Conservation (phyloP, 2,888 invertebrate species). For the Trichogramma evanescens region DNA sequence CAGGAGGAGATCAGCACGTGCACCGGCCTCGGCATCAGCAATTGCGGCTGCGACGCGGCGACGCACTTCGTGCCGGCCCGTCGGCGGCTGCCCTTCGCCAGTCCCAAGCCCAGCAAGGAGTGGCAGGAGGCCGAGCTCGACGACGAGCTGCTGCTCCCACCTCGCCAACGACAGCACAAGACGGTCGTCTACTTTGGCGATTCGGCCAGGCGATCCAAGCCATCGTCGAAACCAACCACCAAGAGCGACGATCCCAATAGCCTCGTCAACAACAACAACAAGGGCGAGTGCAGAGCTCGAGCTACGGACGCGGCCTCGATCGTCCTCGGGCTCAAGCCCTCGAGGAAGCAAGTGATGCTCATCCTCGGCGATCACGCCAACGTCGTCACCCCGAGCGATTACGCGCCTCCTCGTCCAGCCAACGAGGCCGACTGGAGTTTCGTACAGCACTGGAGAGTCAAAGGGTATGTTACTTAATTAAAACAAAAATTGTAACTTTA, state of each 20-base stretch:
- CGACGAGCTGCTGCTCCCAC: background rate
- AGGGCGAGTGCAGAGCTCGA: background rate
- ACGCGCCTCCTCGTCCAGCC: constrained; percentile 45
- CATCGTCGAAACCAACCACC: background rate
- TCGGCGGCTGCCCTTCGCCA: constrained; percentile 39
- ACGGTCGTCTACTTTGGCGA: constrained; percentile 71
- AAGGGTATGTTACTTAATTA: constrained; percentile 49
- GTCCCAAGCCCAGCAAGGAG: constrained; percentile 33
- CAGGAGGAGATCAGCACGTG: constrained; percentile 8
- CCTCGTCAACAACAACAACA: background rate
- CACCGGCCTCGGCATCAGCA: constrained; percentile 26
- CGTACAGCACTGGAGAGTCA: constrained; percentile 64
- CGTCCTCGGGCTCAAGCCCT: constrained; percentile 54
- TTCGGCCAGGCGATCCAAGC: constrained; percentile 45
- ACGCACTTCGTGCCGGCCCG: constrained; percentile 41
- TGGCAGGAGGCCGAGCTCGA: constrained; percentile 31
- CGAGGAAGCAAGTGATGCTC: constrained; percentile 37
- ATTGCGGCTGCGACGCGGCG: constrained; percentile 52
- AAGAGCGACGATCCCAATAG: background rate
- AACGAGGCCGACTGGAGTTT: constrained; percentile 66
- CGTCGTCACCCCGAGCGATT: constrained; percentile 40
- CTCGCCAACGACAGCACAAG: constrained; percentile 49
- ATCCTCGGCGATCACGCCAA: constrained; percentile 44
- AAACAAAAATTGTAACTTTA: background rate
- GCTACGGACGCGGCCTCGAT: constrained; percentile 32